Base-by-base conservation (phyloP, 2,113 vertebrate genomes). In the Alethe diademata region DNA sequence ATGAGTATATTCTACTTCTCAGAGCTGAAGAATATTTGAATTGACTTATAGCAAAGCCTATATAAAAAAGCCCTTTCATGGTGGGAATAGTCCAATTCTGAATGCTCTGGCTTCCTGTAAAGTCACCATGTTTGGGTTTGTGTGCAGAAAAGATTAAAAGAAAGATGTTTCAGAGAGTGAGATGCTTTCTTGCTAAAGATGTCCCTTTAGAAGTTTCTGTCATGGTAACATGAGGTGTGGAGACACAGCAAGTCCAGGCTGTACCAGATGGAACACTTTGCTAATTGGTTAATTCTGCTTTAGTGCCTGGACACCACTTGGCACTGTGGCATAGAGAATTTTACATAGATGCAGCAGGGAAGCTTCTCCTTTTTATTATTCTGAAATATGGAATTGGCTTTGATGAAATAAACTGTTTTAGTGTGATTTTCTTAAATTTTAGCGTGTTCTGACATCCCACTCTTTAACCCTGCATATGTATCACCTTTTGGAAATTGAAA, bases 221-320 rank as follows among this genome's bases (percentile, higher is more conserved):
- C 84, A 43, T 73, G 78, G 50, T 75, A 79, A 66, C 28, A 26
- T 17, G 50, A 70, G 43, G 24, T 66, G 29, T 73, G 75, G 78
- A 64, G 54, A 82, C 33, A 0, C 95, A 94, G 91, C 54, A 75
- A 94, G 95, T 62, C 72, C 85, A 24, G 71, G 29, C 60, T 86
- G 38, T 20, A 40, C 70, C 90, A 93, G 70, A 90, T 90, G 84
- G 90, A 88, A 22, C 61, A 40, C 38, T 91, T 73, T 72, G 75
- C 74, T 95, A 94, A 95, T 94, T 96, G 94, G 78, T 90, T 91
- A 85, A 73, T 90, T 93, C 85, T 83, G 38, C 91, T 88, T 95
- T 93, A 95, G 85, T 93, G 84, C 71, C 47, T 88, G 78, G 66
- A 78, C 66, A 79, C 84, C 50, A 48, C 81, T 94, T 96, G 93